Conservation (phyloP, 2,797 vertebrate genomes). For the Mormyrus proboscirostris region DNA sequence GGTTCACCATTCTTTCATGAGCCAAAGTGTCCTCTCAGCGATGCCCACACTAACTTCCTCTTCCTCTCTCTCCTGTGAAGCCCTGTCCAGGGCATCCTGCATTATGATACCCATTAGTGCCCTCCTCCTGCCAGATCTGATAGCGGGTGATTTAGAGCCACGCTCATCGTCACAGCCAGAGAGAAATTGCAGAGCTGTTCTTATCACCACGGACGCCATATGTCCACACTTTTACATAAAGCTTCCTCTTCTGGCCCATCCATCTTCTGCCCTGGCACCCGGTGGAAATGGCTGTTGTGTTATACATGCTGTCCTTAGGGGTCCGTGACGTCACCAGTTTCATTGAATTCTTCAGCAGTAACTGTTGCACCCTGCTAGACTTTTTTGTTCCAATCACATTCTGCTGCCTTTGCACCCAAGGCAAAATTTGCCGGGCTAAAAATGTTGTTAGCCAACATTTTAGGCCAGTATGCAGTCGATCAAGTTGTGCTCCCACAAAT, state of each 20-base stretch:
- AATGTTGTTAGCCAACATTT: background rate
- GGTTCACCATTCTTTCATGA: background rate
- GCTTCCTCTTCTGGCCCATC: constrained; percentile 26
- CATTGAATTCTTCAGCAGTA: background rate
- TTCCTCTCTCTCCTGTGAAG: background rate
- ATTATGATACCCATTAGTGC: constrained; percentile 29
- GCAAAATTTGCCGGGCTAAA: background rate
- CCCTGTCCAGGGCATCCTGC: constrained; percentile 10
- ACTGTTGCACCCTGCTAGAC: background rate
- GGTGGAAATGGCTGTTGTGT: background rate
- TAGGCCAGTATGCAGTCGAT: background rate
- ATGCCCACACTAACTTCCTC: background rate
- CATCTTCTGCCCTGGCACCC: constrained; percentile 23
- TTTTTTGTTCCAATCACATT: background rate
- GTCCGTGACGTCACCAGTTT: background rate
- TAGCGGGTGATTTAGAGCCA: constrained; percentile 37
- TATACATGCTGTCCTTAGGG: background rate
- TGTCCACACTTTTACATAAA: constrained; percentile 38
- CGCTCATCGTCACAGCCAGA: constrained; percentile 12
- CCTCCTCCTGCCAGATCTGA: constrained; percentile 29
- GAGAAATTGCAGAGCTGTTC: constrained; percentile 30
- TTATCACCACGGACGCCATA: constrained; percentile 34
- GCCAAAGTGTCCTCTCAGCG: background rate
- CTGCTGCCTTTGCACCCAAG: background rate
- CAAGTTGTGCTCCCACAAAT: background rate